Evolutionary conservation across 2,113 vertebrate genomes (phyloP), one percentile per base, ranked within the genome.

Genomic region (Gallinago undulata): DNA sequence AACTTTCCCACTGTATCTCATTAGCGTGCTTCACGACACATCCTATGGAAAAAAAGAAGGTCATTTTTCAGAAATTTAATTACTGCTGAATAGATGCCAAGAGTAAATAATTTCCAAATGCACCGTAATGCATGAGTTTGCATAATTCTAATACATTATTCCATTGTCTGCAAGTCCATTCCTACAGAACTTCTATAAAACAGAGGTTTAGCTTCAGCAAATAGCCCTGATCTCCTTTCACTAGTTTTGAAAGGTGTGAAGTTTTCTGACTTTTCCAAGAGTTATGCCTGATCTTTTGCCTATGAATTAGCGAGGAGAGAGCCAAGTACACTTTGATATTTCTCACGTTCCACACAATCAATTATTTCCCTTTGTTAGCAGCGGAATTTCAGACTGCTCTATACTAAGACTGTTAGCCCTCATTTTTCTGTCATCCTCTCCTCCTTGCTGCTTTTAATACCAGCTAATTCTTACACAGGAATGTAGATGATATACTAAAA

Each of bases 21-120:
- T 79, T 59, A 86, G 12, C 28, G 10, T 81, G 82, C 55, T 57
- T 7, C 41, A 89, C 56, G 18, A 95, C 50, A 16, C 0, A 0
- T n/a, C 70, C 31, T 66, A 70, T 0, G 7, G 28, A 51, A 66
- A 90, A 64, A 66, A 76, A 50, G 13, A 39, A 66, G 6, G 39
- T 64, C 64, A 81, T 63, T 50, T 81, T 69, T 55, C 37, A 94
- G 22, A 97, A 95, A 96, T 80, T 73, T 84, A 93, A 96, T 93
- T 89, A 79, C 24, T 82, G 48, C 27, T 79, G 37, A 93, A 75
- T 85, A 76, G 48, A 47, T 94, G 60, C 63, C 69, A 84, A 83
- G 77, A 81, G 43, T 84, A 90, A 97, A 96, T 73, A 93, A 94
- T 68, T 57, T 67, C 84, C 78, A 96, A 82, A 66, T 89, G 80